Base-by-base conservation (phyloP, 1,140 invertebrate species). In the Formica selysi region DNA sequence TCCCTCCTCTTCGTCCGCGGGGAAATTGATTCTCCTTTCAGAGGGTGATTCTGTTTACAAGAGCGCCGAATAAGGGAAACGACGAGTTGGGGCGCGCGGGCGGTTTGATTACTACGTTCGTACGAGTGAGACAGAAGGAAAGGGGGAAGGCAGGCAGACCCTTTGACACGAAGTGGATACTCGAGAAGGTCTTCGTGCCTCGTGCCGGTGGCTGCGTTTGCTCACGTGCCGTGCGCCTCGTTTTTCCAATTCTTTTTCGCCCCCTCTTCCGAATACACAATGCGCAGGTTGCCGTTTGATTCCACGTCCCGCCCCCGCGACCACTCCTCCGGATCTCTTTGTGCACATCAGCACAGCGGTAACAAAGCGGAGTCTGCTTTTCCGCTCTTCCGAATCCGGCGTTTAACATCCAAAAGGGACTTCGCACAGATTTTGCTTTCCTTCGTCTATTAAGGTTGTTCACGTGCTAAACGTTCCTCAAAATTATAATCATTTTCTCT, bases 21-120 rank as follows among this genome's bases (percentile, higher is more conserved):
- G 86, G 85, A 90, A 93, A 93, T 92, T 92, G 90, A 93, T 92
- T 92, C 88, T 91, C 92, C 90, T 91, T 89, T 88, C 87, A 71
- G 68, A 89, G 92, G 88, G 92, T 84, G 76, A 89, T 74, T 91
- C 76, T 89, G 83, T 87, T 89, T 91, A 85, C 76, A 91, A 87
- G 87, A 29, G 54, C 48, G 54, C 32, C 71, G 54, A 51, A 38
- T 6, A 51, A 38, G 41, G 11, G 61, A 51, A 26, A 41, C 13
- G 44, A 59, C 57, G 83, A 48, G 44, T 76, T 51, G 87, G 61
- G 61, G 84, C 36, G 90, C 36, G 90, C 54, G 80, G 83, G 87
- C 87, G 89, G 90, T 78, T 92, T 92, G 92, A 93, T 93, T 93
- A 92, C 88, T 78, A 81, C 84, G 78, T 36, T 61, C 44, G 19